Evolutionary conservation across 35 echinoderm and acorn worm genomes (phyloP).

Genomic region (Lytechinus variegatus): DNA sequence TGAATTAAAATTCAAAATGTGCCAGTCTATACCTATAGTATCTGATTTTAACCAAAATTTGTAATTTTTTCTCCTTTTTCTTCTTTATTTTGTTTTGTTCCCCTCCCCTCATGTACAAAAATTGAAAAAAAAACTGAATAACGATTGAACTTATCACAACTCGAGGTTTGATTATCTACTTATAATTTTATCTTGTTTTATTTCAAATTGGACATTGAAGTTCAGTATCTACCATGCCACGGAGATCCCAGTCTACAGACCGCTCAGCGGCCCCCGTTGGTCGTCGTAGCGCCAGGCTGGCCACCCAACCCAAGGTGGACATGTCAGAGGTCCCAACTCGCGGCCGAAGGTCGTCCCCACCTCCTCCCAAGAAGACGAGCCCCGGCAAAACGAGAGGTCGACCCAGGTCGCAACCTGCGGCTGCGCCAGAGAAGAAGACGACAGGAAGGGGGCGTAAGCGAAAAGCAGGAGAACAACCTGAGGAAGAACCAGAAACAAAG

Average conservation of each 20-base stretch:
- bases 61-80: too few relatives aligned
- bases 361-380: constrained; percentile 30
- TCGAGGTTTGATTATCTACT: too few relatives aligned
- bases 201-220: neutral
- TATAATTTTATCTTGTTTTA: too few relatives aligned
- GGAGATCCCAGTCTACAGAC: constrained; percentile 25
- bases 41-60: too few relatives aligned
- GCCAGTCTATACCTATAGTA: too few relatives aligned
- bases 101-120: too few relatives aligned
- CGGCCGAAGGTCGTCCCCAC: constrained; percentile 33
- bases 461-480: neutral
- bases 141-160: too few relatives aligned
- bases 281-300: constrained; percentile 30
- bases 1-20: too few relatives aligned
- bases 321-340: constrained; percentile 36
- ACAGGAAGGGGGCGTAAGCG: constrained; percentile 40
- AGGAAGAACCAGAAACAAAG: constrained; percentile 36
- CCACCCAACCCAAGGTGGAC: constrained; percentile 36
- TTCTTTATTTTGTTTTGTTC: too few relatives aligned
- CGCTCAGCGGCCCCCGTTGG: neutral
- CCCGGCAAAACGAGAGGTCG: constrained; percentile 15
- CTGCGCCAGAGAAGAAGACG: neutral
- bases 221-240: constrained; percentile 23
- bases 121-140: too few relatives aligned
- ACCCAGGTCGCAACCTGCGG: neutral